Evolutionary conservation across 2,113 vertebrate genomes (phyloP).

Genomic region (Lathamus discolor): DNA sequence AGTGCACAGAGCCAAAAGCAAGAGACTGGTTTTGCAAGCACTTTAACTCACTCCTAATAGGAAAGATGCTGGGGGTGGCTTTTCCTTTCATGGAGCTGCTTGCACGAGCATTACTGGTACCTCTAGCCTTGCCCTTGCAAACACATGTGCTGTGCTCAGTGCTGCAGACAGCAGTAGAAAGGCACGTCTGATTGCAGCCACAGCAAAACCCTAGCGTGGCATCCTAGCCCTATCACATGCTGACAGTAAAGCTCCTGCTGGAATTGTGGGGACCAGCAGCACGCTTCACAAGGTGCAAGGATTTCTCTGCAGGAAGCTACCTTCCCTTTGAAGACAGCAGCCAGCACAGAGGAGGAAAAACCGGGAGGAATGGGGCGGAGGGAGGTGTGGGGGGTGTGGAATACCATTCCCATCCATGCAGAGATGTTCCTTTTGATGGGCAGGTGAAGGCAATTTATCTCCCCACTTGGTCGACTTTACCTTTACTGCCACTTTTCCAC

Average conservation of each 20-base stretch:
- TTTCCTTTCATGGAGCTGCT: background rate
- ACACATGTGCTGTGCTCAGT: fast-evolving
- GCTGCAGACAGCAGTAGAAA: background rate
- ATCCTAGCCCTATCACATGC: fast-evolving
- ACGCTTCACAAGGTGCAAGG: fast-evolving
- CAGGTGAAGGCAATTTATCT: background rate
- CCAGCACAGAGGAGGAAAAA: background rate
- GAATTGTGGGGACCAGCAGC: fast-evolving
- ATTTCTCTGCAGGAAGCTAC: background rate
- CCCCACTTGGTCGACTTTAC: background rate
- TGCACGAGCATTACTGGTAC: background rate
- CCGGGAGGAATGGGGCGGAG: fast-evolving
- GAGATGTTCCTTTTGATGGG: background rate
- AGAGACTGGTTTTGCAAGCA: background rate
- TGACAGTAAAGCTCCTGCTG: background rate
- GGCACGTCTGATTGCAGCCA: background rate
- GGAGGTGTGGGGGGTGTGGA: background rate
- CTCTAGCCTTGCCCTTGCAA: background rate
- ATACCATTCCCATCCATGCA: background rate
- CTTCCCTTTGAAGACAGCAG: background rate
- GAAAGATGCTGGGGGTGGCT: background rate
- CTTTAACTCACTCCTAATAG: background rate
- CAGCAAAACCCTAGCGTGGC: fast-evolving
- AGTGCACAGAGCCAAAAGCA: background rate
- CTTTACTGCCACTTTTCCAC: background rate